A percentile compares a stretch with the other conserved stretches of the same genome.
Conservation (phyloP, 2,888 invertebrate species). For the Entomobrya multifasciata region DNA sequence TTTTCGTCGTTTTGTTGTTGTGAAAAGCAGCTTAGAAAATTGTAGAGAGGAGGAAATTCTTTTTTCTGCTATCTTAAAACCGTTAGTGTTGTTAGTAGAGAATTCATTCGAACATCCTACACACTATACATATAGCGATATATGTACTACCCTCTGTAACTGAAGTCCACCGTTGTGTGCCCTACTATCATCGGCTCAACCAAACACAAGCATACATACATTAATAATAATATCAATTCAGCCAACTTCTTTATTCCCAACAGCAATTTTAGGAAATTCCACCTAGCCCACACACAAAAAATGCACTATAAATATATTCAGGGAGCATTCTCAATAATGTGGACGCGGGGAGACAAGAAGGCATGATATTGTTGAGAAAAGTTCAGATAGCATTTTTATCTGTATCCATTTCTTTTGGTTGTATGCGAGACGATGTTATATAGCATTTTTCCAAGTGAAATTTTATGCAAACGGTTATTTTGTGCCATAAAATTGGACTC, state of each 20-base stretch:
- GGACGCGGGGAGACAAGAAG: neutral
- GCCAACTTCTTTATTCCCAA: conserved; percentile 66
- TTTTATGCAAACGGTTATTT: conserved; percentile 75
- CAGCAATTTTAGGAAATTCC: conserved; percentile 63
- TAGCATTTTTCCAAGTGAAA: conserved; percentile 69
- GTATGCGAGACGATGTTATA: conserved; percentile 25
- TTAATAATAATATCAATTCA: conserved; percentile 39
- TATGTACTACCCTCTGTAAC: no score
- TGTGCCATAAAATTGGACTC: conserved; percentile 67
- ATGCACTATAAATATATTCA: no score
- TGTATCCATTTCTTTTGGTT: conserved; percentile 53
- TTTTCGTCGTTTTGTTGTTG: conserved; percentile 41
- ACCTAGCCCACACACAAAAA: neutral
- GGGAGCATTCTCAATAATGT: neutral
- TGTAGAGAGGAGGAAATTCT: conserved; percentile 28
- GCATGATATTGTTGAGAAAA: conserved; percentile 21
- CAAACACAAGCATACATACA: neutral
- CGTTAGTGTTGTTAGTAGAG: conserved; percentile 46
- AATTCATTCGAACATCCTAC: neutral
- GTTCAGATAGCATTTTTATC: conserved; percentile 48
- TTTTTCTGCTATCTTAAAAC: conserved; percentile 60
- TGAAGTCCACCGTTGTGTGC: neutral
- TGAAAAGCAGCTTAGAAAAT: conserved; percentile 23
- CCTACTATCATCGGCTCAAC: neutral
- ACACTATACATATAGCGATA: no score